Evolutionary conservation across 1,140 invertebrate genomes (phyloP).

Genomic region (Phenacoccus solenopsis): DNA sequence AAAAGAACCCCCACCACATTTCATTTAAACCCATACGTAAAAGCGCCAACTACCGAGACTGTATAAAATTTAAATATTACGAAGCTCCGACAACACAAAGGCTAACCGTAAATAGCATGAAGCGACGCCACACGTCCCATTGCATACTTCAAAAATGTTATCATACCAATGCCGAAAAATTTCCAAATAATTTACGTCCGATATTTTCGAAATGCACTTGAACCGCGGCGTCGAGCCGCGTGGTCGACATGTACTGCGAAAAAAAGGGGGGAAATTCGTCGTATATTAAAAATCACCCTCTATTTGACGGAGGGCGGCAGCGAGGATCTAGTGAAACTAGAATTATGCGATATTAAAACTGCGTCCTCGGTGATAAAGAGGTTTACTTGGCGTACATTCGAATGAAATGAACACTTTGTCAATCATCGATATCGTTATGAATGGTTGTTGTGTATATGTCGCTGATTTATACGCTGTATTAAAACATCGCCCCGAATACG

Average conservation of each 20-base stretch:
- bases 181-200: neutral
- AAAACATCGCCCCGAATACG: neutral
- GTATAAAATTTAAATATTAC: neutral
- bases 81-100: neutral
- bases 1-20: too few relatives aligned
- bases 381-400: neutral
- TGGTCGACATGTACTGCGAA: neutral
- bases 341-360: neutral
- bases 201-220: neutral
- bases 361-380: neutral
- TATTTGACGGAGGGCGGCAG: neutral
- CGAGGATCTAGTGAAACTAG: neutral
- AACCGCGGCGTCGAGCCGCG: neutral
- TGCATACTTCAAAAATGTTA: neutral
- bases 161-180: neutral
- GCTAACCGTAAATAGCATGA: neutral
- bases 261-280: neutral
- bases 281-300: neutral
- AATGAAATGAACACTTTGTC: neutral
- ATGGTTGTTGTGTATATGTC: neutral
- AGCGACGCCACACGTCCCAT: too few relatives aligned
- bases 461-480: neutral
- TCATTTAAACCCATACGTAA: too few relatives aligned
- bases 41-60: too few relatives aligned
- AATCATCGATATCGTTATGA: neutral